Percentiles rank a stretch among this genome's conserved stretches.
These are phyloP conservation scores for Lepidonotus clava DNA, from an alignment of 2,888 invertebrate species.

Conservation along the genomic window DNA sequence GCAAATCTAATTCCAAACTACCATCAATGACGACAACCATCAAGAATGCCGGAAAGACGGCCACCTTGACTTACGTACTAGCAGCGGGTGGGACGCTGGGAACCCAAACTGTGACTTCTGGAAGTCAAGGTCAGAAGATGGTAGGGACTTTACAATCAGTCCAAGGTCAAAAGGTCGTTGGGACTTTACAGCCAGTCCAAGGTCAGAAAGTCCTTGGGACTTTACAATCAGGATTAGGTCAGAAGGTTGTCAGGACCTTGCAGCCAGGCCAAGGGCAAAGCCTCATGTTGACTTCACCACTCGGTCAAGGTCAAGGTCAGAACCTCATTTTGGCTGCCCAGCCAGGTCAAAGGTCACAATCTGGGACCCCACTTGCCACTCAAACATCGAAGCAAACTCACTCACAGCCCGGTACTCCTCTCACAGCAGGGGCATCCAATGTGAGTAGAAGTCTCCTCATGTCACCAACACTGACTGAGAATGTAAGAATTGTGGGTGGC, in stretches of 20 bases:
- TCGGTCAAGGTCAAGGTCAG: constrained; percentile 17
- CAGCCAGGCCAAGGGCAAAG: background rate
- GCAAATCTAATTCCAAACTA: background rate
- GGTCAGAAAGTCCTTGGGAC: background rate
- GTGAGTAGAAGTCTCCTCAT: background rate
- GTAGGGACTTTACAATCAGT: background rate
- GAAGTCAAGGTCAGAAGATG: constrained; percentile 12
- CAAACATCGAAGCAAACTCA: background rate
- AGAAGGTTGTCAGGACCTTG: background rate
- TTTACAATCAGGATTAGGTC: background rate
- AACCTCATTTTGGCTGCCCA: background rate
- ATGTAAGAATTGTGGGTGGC: constrained; percentile 34
- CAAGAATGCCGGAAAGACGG: constrained; percentile 7
- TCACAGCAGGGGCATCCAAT: background rate
- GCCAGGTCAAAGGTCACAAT: background rate
- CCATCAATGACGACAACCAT: constrained; percentile 19
- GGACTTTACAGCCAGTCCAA: no score
- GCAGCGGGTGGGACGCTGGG: background rate
- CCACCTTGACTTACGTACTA: constrained; percentile 37
- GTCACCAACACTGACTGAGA: background rate
- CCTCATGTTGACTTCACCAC: background rate
- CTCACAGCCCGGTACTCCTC: background rate
- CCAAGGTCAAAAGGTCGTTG: background rate
- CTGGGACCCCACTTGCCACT: background rate
- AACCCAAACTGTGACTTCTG: background rate